Percentiles rank a stretch among this genome's conserved stretches.
These are phyloP conservation scores for Drosophila ananassae DNA, from an alignment of 1,140 invertebrate species.

Conservation along the genomic window DNA sequence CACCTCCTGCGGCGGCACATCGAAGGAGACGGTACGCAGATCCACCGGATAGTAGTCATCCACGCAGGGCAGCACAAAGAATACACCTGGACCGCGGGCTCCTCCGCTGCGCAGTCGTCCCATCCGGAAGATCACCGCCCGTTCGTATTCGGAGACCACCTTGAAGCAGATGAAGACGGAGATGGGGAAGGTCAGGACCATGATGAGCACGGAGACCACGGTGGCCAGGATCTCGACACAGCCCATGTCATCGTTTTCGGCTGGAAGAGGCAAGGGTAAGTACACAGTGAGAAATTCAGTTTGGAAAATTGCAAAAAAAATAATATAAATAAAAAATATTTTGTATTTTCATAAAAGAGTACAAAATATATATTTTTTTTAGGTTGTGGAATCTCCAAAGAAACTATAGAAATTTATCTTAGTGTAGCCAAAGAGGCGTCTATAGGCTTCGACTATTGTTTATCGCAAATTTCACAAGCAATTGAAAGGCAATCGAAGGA, in stretches of 20 bases:
- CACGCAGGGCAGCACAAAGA: slow-evolving; percentile 95
- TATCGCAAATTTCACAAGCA: slow-evolving; percentile 49
- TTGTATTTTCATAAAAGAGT: too few species aligned
- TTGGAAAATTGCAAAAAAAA: too few species aligned
- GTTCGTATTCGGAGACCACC: slow-evolving; percentile 90
- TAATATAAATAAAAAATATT: too few species aligned
- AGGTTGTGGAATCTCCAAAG: background rate
- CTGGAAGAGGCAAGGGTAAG: slow-evolving; percentile 57
- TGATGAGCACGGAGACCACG: slow-evolving; percentile 90
- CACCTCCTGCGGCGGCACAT: slow-evolving; percentile 88
- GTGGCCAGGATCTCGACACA: slow-evolving; percentile 93
- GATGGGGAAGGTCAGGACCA: slow-evolving; percentile 93
- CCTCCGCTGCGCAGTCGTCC: slow-evolving; percentile 88
- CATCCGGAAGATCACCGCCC: slow-evolving; percentile 95
- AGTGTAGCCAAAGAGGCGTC: background rate
- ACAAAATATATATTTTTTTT: background rate
- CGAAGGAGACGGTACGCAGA: slow-evolving; percentile 88
- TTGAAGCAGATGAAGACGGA: slow-evolving; percentile 94
- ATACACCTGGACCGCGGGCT: slow-evolving; percentile 90
- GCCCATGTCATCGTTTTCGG: slow-evolving; percentile 86
- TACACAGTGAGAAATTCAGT: background rate
- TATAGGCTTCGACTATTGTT: slow-evolving; percentile 3
- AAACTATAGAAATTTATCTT: background rate
- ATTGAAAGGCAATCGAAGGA: slow-evolving; percentile 51
- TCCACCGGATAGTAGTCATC: slow-evolving; percentile 96